A percentile compares a stretch with the other conserved stretches of the same genome.
These are phyloP conservation scores for Prostheceraeus crozeri DNA, from an alignment of 2,888 invertebrate genomes.

Conservation along the genomic window DNA sequence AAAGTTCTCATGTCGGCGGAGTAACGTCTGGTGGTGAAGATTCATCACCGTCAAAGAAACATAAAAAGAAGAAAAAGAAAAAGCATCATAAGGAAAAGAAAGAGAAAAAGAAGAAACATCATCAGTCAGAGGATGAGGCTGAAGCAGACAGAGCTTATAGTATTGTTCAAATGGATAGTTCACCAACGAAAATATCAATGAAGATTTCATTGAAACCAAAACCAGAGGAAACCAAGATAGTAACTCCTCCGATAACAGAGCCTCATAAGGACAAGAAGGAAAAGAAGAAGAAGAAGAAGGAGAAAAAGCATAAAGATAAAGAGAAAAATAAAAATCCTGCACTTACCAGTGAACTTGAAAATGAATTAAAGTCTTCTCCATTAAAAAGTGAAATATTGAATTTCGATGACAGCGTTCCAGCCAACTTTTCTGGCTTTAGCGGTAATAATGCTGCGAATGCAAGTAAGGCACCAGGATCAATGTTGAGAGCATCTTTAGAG, in stretches of 20 bases:
- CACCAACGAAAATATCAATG: not conserved
- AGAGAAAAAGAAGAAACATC: constrained; percentile 32
- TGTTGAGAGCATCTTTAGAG: too few relatives aligned
- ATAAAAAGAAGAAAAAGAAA: constrained; percentile 33
- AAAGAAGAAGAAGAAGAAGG: constrained; percentile 35
- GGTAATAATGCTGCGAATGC: too few relatives aligned
- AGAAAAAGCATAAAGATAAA: constrained; percentile 33
- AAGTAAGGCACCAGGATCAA: too few relatives aligned
- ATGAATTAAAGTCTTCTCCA: too few relatives aligned
- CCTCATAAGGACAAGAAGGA: constrained; percentile 13
- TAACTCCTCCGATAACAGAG: not conserved
- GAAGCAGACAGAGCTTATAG: constrained; percentile 8
- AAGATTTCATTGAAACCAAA: constrained; percentile 18
- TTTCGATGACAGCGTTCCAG: too few relatives aligned
- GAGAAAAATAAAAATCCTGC: too few relatives aligned
- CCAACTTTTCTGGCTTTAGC: too few relatives aligned
- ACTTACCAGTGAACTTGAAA: too few relatives aligned
- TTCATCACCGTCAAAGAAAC: constrained; percentile 1
- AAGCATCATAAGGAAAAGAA: constrained; percentile 25
- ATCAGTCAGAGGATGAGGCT: not conserved
- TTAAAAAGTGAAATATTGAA: too few relatives aligned
- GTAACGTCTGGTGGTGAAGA: not conserved
- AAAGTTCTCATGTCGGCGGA: too few relatives aligned
- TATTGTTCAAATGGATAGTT: not conserved
- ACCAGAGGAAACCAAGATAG: constrained; percentile 27